These are phyloP conservation scores for Adelognathus sp. DNA, from an alignment of 2,888 invertebrate species.

Conservation along the genomic window DNA sequence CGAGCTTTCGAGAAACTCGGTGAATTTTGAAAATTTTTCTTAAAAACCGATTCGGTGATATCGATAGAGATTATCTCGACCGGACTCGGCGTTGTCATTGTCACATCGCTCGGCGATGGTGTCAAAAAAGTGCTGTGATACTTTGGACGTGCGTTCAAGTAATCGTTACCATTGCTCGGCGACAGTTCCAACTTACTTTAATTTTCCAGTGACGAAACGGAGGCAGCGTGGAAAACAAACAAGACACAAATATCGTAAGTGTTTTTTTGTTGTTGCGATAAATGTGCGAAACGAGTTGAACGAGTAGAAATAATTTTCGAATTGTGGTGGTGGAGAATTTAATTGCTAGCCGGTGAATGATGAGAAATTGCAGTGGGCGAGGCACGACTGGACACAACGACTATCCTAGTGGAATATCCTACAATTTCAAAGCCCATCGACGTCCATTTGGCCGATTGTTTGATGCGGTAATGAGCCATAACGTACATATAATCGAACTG, in stretches of 20 bases:
- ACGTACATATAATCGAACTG: neutral
- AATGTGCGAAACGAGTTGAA: neutral
- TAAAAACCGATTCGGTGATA: conserved; percentile 71
- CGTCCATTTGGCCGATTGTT: neutral
- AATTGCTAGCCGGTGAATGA: too few relatives aligned
- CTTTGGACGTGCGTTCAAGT: conserved; percentile 73
- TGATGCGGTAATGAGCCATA: neutral
- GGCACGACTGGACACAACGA: conserved; percentile 35
- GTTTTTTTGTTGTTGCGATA: neutral
- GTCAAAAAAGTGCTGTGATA: conserved; percentile 80
- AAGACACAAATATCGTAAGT: conserved; percentile 27
- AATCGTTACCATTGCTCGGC: conserved; percentile 74
- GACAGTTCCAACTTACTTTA: conserved; percentile 78
- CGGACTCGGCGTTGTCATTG: conserved; percentile 82
- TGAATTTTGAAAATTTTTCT: conserved; percentile 71
- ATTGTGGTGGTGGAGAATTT: too few relatives aligned
- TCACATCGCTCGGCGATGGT: conserved; percentile 83
- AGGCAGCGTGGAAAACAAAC: conserved; percentile 73
- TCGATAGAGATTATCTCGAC: conserved; percentile 74
- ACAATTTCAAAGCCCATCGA: conserved; percentile 4
- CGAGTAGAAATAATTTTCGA: neutral
- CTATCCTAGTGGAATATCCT: conserved; percentile 61
- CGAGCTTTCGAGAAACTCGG: conserved; percentile 50
- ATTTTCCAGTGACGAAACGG: conserved; percentile 65
- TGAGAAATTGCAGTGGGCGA: neutral